These are phyloP conservation scores for Frankliniella intonsa DNA, from an alignment of 2,888 invertebrate species.

Conservation along the genomic window DNA sequence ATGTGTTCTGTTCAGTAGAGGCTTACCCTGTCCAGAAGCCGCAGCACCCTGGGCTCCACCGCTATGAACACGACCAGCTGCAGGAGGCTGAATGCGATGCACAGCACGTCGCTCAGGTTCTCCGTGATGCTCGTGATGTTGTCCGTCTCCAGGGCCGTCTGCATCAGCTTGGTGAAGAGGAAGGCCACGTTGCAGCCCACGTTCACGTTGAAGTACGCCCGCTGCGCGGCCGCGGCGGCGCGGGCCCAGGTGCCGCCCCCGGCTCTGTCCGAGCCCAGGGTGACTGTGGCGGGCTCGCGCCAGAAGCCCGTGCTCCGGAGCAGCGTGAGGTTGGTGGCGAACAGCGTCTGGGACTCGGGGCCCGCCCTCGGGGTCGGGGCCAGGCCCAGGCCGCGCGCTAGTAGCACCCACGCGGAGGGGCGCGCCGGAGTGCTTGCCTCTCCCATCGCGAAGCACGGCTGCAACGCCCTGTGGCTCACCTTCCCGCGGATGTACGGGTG, in stretches of 20 bases:
- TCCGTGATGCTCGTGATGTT: background rate
- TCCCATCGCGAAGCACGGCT: no score
- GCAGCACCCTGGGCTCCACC: background rate
- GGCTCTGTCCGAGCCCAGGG: background rate
- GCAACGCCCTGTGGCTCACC: no score
- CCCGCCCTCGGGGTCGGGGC: background rate
- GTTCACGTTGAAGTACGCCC: background rate
- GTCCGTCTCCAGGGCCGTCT: background rate
- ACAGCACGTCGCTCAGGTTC: slow-evolving; percentile 8
- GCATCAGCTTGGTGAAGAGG: background rate
- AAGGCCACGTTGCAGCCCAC: background rate
- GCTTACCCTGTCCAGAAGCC: background rate
- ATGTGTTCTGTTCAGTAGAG: no score
- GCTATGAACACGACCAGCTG: background rate
- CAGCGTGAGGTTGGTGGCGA: background rate
- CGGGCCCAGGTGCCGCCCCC: background rate
- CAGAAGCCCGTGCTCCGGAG: background rate
- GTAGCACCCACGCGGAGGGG: no score
- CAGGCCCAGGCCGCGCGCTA: no score
- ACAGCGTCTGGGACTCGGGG: background rate
- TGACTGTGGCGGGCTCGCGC: background rate
- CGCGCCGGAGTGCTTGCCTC: no score
- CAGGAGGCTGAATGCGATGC: slow-evolving; percentile 10
- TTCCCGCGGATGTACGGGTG: no score
- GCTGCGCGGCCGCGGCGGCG: background rate